phyloP scores from a whole-genome alignment of 2,113 vertebrate genomes.

The Potamarius usumacintae region DNA sequence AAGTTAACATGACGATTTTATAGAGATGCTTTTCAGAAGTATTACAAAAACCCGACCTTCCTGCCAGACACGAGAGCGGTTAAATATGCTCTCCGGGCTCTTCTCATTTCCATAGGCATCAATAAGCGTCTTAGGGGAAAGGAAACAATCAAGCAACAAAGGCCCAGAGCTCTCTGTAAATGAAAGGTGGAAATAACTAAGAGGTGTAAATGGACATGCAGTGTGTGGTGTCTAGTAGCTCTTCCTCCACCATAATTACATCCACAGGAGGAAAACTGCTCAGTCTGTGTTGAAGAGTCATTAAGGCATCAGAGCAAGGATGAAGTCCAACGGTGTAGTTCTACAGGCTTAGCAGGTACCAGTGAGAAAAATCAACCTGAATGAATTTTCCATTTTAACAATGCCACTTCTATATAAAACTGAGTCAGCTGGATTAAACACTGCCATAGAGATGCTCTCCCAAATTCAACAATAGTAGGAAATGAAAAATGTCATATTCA shows the following conservation, averaged over 20 bases:
- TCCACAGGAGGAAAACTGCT: not conserved
- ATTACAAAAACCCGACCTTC: not conserved
- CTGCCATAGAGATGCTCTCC: not conserved
- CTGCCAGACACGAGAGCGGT: not conserved
- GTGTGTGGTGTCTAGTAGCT: not conserved
- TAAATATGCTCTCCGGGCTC: not conserved
- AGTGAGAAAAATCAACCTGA: conserved; percentile 30
- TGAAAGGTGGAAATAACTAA: not conserved
- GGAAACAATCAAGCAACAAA: not conserved
- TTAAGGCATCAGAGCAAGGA: not conserved
- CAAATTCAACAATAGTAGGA: conserved; percentile 15
- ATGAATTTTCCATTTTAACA: conserved; percentile 51
- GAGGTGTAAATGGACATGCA: conserved; percentile 15
- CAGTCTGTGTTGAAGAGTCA: not conserved
- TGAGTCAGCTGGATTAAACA: conserved; percentile 6
- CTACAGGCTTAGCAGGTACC: not conserved
- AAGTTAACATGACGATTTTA: not conserved
- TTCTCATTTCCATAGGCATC: not conserved
- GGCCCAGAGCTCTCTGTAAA: not conserved
- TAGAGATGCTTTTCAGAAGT: not conserved
- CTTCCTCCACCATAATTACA: not conserved
- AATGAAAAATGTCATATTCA: conserved; percentile 37
- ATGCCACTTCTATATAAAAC: not conserved
- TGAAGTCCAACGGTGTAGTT: not conserved
- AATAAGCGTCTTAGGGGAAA: not conserved